These are phyloP conservation scores for Pristionchus japonicus DNA, from an alignment of 2,888 invertebrate genomes.

Conservation along the genomic window DNA sequence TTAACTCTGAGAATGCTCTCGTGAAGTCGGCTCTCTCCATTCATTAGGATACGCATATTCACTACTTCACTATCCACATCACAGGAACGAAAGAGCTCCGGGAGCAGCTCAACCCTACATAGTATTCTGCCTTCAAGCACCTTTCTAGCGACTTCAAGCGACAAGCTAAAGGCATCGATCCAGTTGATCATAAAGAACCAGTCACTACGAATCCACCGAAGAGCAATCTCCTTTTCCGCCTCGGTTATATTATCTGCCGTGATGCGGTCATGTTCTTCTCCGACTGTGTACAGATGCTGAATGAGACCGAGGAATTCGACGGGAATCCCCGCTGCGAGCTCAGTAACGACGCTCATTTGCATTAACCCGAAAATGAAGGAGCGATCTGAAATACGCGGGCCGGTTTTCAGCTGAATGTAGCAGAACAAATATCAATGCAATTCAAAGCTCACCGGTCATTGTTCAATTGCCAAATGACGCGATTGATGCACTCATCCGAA, in stretches of 20 bases:
- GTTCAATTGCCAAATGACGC: too few relatives aligned
- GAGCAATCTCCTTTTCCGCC: not conserved
- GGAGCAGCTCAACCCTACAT: not conserved
- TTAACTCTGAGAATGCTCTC: not conserved
- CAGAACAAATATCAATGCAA: not conserved
- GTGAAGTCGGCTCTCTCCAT: not conserved
- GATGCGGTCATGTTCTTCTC: not conserved
- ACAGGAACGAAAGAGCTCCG: not conserved
- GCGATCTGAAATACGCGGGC: slow-evolving; percentile 54
- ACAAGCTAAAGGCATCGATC: not conserved
- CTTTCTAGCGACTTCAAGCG: not conserved
- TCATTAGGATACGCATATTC: not conserved
- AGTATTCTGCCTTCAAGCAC: not conserved
- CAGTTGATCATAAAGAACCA: not conserved
- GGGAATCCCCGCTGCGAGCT: not conserved
- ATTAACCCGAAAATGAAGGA: not conserved
- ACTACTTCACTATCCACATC: not conserved
- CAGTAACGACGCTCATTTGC: not conserved
- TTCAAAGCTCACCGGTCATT: too few relatives aligned
- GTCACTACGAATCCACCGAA: not conserved
- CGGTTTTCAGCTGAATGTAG: slow-evolving; percentile 48
- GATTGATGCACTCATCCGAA: too few relatives aligned
- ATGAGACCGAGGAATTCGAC: not conserved
- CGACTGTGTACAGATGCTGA: not conserved
- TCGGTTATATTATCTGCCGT: not conserved